Evolutionary conservation across 2,888 invertebrate species (phyloP).

Genomic region (Koerneria pararmatus): DNA sequence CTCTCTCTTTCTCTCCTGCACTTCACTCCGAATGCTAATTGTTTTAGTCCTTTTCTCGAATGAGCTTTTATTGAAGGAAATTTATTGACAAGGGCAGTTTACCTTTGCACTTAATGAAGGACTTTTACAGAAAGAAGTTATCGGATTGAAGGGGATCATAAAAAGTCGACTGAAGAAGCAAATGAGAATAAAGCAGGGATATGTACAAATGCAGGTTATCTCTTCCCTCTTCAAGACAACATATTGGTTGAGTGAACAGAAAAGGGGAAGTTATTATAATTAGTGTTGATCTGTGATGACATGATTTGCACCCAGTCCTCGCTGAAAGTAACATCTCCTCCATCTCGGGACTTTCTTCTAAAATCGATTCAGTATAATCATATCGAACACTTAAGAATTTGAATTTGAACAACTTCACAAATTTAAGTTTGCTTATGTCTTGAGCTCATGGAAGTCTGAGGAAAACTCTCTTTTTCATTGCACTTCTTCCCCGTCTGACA

Average conservation of each 20-base stretch:
- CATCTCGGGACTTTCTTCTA: too few species aligned
- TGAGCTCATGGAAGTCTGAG: background rate
- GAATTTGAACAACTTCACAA: too few species aligned
- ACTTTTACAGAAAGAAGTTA: too few species aligned
- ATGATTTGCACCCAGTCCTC: background rate
- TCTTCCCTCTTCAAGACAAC: background rate
- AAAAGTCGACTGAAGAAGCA: conserved; percentile 40
- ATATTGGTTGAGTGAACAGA: too few species aligned
- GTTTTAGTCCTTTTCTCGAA: too few species aligned
- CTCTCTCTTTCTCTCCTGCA: too few species aligned
- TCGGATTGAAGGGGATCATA: too few species aligned
- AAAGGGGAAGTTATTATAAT: background rate
- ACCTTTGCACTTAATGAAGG: too few species aligned
- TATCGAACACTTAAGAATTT: background rate
- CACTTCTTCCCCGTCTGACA: background rate
- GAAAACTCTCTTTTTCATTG: background rate
- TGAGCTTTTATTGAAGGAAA: too few species aligned
- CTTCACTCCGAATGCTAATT: too few species aligned
- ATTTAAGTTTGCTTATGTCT: too few species aligned
- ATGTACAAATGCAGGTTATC: conserved; percentile 36
- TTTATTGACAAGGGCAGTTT: too few species aligned
- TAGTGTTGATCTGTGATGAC: background rate
- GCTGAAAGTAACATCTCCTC: background rate
- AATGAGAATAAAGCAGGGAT: conserved; percentile 48
- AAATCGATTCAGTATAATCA: background rate